These are phyloP conservation scores for Zygaena filipendulae DNA, from an alignment of 2,888 invertebrate species.

Conservation along the genomic window DNA sequence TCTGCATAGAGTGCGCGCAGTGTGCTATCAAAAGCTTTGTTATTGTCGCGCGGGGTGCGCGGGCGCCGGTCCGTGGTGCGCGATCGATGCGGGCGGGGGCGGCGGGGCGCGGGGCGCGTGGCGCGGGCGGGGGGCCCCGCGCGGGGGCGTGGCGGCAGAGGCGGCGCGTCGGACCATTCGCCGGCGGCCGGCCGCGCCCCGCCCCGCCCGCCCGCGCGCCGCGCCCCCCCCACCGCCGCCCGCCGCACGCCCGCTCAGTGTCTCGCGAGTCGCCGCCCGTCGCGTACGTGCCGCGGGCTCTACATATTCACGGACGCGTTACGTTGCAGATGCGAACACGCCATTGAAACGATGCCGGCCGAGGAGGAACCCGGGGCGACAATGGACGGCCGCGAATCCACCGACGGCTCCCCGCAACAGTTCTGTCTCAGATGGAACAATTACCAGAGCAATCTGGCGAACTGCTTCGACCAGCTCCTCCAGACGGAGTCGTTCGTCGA, in stretches of 20 bases:
- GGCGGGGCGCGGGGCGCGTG: conserved; percentile 14
- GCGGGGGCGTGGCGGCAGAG: conserved; percentile 24
- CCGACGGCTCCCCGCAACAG: conserved; percentile 79
- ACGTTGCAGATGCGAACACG: conserved; percentile 55
- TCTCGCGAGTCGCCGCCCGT: conserved; percentile 47
- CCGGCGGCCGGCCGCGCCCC: conserved; percentile 25
- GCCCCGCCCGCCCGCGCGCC: conserved; percentile 30
- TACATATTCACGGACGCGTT: conserved; percentile 27
- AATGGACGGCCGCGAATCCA: conserved; percentile 46
- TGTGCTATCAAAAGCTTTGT: too few relatives aligned
- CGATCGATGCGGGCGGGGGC: conserved; percentile 18
- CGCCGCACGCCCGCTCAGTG: conserved; percentile 32
- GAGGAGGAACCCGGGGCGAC: conserved; percentile 58
- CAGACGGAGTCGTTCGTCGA: conserved; percentile 92
- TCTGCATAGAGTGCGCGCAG: too few relatives aligned
- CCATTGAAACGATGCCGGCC: conserved; percentile 49
- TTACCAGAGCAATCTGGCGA: conserved; percentile 89
- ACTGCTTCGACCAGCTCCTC: conserved; percentile 88
- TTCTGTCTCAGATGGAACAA: conserved; percentile 95
- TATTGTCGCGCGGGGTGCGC: conserved; percentile 18
- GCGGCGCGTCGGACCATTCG: conserved; percentile 34
- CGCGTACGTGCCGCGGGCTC: conserved; percentile 35
- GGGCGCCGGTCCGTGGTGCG: conserved; percentile 15
- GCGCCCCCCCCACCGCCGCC: conserved; percentile 23
- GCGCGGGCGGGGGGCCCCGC: conserved; percentile 20